Evolutionary conservation across 2,888 invertebrate genomes (phyloP).

Genomic region (Drosophila cognata): DNA sequence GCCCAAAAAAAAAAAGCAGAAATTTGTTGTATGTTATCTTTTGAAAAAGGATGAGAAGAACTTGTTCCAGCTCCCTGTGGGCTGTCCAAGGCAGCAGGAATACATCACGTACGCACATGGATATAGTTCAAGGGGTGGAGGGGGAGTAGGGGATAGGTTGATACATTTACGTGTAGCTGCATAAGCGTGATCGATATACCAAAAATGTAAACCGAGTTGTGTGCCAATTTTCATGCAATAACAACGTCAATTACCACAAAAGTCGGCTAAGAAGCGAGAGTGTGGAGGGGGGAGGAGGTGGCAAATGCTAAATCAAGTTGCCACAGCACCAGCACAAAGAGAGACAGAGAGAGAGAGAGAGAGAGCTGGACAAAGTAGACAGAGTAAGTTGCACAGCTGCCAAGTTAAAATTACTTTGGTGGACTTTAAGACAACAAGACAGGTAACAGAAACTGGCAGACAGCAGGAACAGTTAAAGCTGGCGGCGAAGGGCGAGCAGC

Average conservation of each 20-base stretch:
- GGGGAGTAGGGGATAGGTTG: not conserved
- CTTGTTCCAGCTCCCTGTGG: constrained; percentile 17
- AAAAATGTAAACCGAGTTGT: constrained; percentile 9
- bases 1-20: constrained; percentile 42
- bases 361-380: not conserved
- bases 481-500: not conserved
- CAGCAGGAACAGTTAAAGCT: not conserved
- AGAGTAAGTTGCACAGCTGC: constrained; percentile 5
- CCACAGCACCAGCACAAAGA: not conserved
- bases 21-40: constrained; percentile 45
- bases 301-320: constrained; percentile 24
- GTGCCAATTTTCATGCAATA: constrained; percentile 37
- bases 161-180: constrained; percentile 53
- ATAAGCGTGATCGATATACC: constrained; percentile 67
- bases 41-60: constrained; percentile 43
- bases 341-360: not conserved
- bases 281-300: not conserved
- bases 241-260: constrained; percentile 56
- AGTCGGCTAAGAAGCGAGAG: not conserved
- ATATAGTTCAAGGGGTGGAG: not conserved
- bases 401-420: constrained; percentile 22
- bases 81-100: constrained; percentile 19
- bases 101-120: constrained; percentile 57
- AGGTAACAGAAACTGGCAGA: constrained; percentile 21
- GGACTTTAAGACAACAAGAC: constrained; percentile 15